phyloP scores from a whole-genome alignment of 2,797 vertebrate species.

The Poeciliopsis paucimaculata region DNA sequence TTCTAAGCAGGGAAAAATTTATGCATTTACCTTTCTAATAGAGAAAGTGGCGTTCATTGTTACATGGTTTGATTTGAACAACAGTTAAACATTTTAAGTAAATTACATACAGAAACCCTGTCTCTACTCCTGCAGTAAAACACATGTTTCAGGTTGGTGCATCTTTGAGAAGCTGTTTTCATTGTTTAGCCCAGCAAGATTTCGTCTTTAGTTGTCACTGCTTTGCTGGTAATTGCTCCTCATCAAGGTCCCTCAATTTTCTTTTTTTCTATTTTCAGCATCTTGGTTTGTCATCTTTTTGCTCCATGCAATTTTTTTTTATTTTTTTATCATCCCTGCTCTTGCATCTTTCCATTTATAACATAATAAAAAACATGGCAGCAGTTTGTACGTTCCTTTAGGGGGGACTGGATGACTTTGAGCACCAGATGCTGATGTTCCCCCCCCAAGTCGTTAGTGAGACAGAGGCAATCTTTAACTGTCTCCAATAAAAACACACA shows the following conservation, averaged over 20 bases:
- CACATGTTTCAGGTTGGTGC: slow-evolving; percentile 10
- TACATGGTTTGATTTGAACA: neutral
- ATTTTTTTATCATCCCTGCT: slow-evolving; percentile 52
- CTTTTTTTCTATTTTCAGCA: slow-evolving; percentile 59
- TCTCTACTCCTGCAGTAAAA: neutral
- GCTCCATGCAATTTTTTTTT: slow-evolving; percentile 41
- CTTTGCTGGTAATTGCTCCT: slow-evolving; percentile 66
- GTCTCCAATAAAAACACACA: slow-evolving; percentile 65
- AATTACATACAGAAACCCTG: neutral
- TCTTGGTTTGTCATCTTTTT: slow-evolving; percentile 74
- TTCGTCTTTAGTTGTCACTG: slow-evolving; percentile 44
- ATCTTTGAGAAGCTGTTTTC: slow-evolving; percentile 38
- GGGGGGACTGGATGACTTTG: slow-evolving; percentile 74
- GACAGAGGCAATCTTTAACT: slow-evolving; percentile 74
- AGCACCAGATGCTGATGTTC: slow-evolving; percentile 78
- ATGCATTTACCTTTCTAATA: neutral
- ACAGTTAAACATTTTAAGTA: neutral
- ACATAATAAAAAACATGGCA: slow-evolving; percentile 75
- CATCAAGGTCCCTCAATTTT: slow-evolving; percentile 71
- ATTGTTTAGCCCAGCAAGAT: slow-evolving; percentile 45
- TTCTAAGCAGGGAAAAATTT: neutral
- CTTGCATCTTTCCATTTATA: slow-evolving; percentile 67
- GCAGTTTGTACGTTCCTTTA: slow-evolving; percentile 68
- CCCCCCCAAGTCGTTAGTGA: slow-evolving; percentile 66
- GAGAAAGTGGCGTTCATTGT: neutral